Percentiles rank a stretch among this genome's conserved stretches.
These are phyloP conservation scores for Thera britannica DNA, from an alignment of 2,888 invertebrate species.

Conservation along the genomic window DNA sequence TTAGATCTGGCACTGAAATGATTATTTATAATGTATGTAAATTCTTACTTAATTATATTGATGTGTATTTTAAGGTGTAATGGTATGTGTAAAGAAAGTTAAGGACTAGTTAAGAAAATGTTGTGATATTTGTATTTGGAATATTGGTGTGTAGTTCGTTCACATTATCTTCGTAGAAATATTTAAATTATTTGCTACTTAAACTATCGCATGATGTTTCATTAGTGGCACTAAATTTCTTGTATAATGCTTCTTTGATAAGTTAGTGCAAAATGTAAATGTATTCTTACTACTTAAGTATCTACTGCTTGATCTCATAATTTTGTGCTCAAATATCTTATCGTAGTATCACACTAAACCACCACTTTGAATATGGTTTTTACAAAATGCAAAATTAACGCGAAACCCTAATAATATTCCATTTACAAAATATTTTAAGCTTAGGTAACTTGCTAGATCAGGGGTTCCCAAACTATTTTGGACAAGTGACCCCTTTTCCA, in stretches of 20 bases:
- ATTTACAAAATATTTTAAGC: constrained; percentile 81
- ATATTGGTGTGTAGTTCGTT: constrained; percentile 69
- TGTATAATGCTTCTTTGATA: constrained; percentile 22
- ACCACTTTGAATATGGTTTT: constrained; percentile 29
- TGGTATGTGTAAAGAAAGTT: constrained; percentile 76
- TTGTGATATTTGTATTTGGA: constrained; percentile 85
- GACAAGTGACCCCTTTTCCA: too few species aligned
- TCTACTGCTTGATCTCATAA: constrained; percentile 57
- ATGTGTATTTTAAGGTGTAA: constrained; percentile 73
- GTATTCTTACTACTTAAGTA: constrained; percentile 13
- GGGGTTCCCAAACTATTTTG: too few species aligned
- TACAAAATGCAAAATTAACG: constrained; percentile 39
- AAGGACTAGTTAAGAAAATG: constrained; percentile 77
- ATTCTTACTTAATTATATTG: constrained; percentile 76
- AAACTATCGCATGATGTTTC: neutral
- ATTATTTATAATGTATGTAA: constrained; percentile 55
- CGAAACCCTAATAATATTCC: constrained; percentile 71
- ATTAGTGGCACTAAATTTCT: constrained; percentile 2
- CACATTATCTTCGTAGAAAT: constrained; percentile 34
- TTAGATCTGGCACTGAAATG: constrained; percentile 64
- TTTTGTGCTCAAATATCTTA: constrained; percentile 54
- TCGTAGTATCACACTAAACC: constrained; percentile 21
- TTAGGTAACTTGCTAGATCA: constrained; percentile 71
- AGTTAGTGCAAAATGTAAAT: constrained; percentile 20
- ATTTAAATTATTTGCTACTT: constrained; percentile 25